Conservation (phyloP, 2,888 invertebrate species). For the Parapristionchus giblindavisi region DNA sequence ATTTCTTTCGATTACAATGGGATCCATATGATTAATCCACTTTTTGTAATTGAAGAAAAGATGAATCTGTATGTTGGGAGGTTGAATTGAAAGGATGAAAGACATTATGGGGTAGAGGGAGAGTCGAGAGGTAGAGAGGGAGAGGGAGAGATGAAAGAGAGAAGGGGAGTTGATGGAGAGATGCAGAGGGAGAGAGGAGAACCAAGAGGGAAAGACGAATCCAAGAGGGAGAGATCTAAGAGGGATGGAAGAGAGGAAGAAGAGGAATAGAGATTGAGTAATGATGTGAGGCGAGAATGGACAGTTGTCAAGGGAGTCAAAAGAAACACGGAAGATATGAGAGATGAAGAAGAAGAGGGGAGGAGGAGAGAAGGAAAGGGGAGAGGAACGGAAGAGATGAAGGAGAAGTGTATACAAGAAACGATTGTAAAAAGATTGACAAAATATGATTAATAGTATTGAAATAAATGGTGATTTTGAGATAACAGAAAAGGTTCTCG, state of each 20-base stretch:
- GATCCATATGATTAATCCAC: background rate
- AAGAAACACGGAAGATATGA: conserved; percentile 31
- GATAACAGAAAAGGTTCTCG: conserved; percentile 73
- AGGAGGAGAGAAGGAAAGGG: background rate
- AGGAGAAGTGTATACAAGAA: background rate
- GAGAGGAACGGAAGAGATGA: background rate
- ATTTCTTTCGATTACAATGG: background rate
- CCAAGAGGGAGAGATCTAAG: conserved; percentile 11
- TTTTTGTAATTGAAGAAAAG: background rate
- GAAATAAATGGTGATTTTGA: conserved; percentile 39
- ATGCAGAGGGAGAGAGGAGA: conserved; percentile 3
- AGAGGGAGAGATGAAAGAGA: conserved; percentile 18
- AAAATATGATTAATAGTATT: background rate
- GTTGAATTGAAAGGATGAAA: background rate
- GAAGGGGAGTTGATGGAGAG: too few relatives aligned
- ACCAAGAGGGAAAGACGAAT: background rate
- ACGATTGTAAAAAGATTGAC: background rate
- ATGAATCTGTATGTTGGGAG: too few relatives aligned
- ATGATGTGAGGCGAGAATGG: background rate
- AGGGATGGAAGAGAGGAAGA: background rate
- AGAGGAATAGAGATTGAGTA: conserved; percentile 4
- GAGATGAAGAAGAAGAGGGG: too few relatives aligned
- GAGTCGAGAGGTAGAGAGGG: background rate
- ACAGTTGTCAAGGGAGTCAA: conserved; percentile 25
- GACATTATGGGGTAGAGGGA: background rate